Conservation (phyloP, 1,140 invertebrate species). For the Papilio xuthus region DNA sequence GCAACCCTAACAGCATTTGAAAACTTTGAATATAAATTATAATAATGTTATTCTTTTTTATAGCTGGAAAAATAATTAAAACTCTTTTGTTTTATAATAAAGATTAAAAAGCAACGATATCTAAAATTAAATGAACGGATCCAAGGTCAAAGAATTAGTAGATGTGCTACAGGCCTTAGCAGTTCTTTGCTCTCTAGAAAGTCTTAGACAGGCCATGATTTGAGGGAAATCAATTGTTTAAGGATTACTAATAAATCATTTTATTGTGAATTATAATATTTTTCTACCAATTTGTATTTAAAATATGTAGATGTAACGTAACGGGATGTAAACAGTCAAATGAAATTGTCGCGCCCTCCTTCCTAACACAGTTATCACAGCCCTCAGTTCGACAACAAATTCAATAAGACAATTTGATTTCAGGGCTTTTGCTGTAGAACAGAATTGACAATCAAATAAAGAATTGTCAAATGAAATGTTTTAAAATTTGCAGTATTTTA, state of each 20-base stretch:
- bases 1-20: neutral
- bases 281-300: neutral
- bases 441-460: constrained; percentile 9
- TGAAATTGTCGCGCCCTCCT: constrained; percentile 11
- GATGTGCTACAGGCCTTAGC: too few species aligned
- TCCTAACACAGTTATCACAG: constrained; percentile 18
- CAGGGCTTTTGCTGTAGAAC: neutral
- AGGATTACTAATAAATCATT: neutral
- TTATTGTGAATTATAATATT: neutral
- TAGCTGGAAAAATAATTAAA: neutral
- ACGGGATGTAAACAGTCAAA: constrained; percentile 12
- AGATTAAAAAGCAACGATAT: too few species aligned
- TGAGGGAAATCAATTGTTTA: too few species aligned
- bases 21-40: constrained; percentile 22
- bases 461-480: constrained; percentile 12
- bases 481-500: neutral
- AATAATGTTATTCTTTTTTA: neutral
- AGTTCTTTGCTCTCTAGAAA: neutral
- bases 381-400: constrained; percentile 14
- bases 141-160: too few species aligned
- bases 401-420: constrained; percentile 25
- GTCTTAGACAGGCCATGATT: too few species aligned
- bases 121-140: too few species aligned
- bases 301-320: constrained; percentile 11
- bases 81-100: too few species aligned